Evolutionary conservation across 1,140 invertebrate species (phyloP), one percentile per base, ranked within the genome.

Genomic region (Stegodyphus dumicola): DNA sequence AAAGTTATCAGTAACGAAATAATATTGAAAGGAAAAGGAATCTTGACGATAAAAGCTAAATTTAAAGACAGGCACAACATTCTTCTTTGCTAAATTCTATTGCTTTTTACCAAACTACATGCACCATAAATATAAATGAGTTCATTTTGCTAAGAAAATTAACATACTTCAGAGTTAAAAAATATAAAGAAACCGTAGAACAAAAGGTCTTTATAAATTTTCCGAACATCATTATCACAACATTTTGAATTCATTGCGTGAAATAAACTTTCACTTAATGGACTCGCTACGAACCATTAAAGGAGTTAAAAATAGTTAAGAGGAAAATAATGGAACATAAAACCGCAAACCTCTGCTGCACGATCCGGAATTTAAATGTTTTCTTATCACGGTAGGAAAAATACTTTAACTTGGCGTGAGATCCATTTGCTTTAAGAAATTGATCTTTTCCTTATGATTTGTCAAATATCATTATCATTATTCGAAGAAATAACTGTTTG

Each of bases 121-220:
- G 48, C 60, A 66, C 65, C 75, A 77, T 77, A 77, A 77, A 77
- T 77, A 77, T 77, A 77, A 77, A 77, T 77, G 75, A 77, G 65
- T 17, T 60, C 7, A 11, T 17, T 13, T 7, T 11, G 75, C 17
- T 77, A 11, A 17, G 48, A 66, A 77, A 77, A 77, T 77, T 77
- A 77, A 53, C 75, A 77, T 77, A 77, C 64, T 77, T 77, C 65
- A 65, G 65, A 66, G 60, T 9, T 15, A 77, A 33, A 77, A 77
- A 52, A 75, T 18, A 75, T 56, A 75, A 52, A 75, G 60, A 10
- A 75, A 48, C 53, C 53, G 48, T 60, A 18, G 17, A 18, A 75
- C 33, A 49, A 75, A 75, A 53, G 73, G 54, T 18, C 53, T 75
- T 75, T 60, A 75, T 56, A 65, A 77, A 77, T 77, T 66, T 77